Conservation (phyloP, 2,113 vertebrate species). For the Clarias magur region DNA sequence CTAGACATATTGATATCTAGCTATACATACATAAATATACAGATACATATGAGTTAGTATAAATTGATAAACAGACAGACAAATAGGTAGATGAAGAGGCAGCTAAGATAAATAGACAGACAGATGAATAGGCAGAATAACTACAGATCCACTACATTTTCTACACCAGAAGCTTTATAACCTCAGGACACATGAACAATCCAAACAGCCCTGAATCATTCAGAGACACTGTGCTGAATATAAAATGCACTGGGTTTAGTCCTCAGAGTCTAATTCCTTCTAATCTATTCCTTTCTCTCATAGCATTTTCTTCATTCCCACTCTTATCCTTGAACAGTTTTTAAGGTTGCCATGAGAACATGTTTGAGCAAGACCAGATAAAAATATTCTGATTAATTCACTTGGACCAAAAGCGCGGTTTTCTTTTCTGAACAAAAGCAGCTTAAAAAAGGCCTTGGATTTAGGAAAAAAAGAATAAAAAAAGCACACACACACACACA, state of each 20-base stretch:
- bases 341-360: conserved; percentile 23
- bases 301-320: neutral
- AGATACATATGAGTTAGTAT: neutral
- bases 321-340: neutral
- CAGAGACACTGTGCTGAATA: neutral
- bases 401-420: neutral
- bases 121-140: neutral
- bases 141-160: neutral
- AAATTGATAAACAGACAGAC: neutral
- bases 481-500: too few relatives aligned
- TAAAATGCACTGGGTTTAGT: neutral
- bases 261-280: neutral
- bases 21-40: neutral
- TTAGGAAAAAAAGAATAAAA: neutral
- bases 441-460: neutral
- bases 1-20: neutral
- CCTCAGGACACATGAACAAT: neutral
- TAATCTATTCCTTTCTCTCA: conserved; percentile 1
- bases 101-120: neutral
- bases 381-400: conserved; percentile 24
- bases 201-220: neutral
- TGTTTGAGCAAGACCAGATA: neutral
- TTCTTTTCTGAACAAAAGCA: neutral
- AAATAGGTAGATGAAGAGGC: neutral
- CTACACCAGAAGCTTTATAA: neutral